These are phyloP conservation scores for Alectura lathami DNA, from an alignment of 2,113 vertebrate genomes.

Conservation along the genomic window DNA sequence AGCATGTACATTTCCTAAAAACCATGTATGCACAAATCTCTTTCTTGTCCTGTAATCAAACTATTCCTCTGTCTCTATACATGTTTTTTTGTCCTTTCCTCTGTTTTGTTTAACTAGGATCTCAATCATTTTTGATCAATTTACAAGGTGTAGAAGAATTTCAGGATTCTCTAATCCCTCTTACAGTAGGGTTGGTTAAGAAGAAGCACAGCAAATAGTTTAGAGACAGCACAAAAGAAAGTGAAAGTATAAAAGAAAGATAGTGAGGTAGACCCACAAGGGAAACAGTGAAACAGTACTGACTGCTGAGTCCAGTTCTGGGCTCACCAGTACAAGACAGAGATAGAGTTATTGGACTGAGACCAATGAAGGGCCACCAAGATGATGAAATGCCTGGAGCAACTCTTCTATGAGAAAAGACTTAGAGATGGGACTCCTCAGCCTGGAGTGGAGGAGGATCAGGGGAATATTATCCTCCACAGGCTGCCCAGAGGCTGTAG, in stretches of 20 bases:
- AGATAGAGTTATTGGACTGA: neutral
- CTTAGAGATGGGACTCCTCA: neutral
- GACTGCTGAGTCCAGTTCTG: neutral
- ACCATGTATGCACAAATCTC: neutral
- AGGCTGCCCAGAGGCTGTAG: neutral
- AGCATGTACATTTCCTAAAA: neutral
- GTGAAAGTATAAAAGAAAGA: neutral
- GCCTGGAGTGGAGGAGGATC: neutral
- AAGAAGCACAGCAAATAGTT: neutral
- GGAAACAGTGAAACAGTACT: neutral
- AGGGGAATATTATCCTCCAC: neutral
- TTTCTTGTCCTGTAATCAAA: neutral
- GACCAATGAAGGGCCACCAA: accelerated
- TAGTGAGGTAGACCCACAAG: neutral
- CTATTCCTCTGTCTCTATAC: neutral
- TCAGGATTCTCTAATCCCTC: neutral
- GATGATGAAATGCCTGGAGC: accelerated
- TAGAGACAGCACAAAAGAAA: neutral
- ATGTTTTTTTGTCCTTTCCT: neutral
- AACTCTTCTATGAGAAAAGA: neutral
- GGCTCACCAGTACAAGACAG: accelerated
- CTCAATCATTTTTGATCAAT: neutral
- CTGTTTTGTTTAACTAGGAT: accelerated
- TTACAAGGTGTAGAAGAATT: neutral
- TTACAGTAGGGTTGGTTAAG: neutral